Percentiles rank a stretch among this genome's conserved stretches.
Conservation (phyloP, 2,797 vertebrate genomes). For the Xenops minutus region DNA sequence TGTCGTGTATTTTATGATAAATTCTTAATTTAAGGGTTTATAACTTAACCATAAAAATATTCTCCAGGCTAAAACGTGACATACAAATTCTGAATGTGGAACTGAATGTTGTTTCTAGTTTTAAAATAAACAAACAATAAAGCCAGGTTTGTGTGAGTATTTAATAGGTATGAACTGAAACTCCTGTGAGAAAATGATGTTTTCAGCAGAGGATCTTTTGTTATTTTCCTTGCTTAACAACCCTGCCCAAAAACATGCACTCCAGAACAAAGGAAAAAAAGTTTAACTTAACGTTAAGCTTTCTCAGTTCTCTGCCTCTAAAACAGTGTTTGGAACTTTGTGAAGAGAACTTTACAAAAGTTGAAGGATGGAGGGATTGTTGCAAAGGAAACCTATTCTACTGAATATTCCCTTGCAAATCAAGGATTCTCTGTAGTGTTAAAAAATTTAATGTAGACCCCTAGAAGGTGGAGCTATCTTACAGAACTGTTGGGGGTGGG, state of each 20-base stretch:
- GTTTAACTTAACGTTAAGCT: neutral
- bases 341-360: neutral
- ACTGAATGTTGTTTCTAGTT: neutral
- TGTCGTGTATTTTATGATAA: neutral
- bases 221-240: constrained; percentile 7
- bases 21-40: constrained; percentile 25
- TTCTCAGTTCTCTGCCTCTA: neutral
- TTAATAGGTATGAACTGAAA: constrained; percentile 14
- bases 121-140: constrained; percentile 4
- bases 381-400: neutral
- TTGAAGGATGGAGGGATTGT: neutral
- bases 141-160: neutral
- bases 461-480: neutral
- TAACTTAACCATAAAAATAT: neutral
- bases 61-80: neutral
- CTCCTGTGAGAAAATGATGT: neutral
- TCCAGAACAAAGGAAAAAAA: neutral
- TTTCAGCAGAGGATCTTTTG: neutral
- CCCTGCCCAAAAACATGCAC: neutral
- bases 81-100: neutral
- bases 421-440: neutral
- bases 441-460: neutral
- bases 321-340: neutral
- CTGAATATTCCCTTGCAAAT: neutral
- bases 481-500: neutral